These are phyloP conservation scores for Gallinago undulata DNA, from an alignment of 2,113 vertebrate species.

Conservation along the genomic window DNA sequence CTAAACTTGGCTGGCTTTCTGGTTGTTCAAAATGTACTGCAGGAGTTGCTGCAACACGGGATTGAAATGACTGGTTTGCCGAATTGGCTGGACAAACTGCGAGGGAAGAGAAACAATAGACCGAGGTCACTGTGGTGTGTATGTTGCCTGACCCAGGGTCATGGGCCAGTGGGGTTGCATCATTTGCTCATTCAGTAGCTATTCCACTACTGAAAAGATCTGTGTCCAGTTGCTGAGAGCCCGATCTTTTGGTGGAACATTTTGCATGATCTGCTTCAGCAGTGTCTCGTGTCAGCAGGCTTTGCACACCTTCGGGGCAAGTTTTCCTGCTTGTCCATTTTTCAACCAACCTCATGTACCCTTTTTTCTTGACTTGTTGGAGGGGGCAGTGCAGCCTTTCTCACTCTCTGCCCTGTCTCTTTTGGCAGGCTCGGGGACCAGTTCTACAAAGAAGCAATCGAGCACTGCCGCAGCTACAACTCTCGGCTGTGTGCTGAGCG, in stretches of 20 bases:
- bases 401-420: slow-evolving; percentile 8
- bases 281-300: neutral
- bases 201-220: neutral
- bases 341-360: neutral
- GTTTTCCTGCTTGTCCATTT: neutral
- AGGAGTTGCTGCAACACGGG: neutral
- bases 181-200: neutral
- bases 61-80: neutral
- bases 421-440: slow-evolving; percentile 90
- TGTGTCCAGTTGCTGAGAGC: neutral
- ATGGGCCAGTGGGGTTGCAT: neutral
- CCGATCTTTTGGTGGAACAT: neutral
- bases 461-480: slow-evolving; percentile 98
- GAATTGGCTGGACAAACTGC: neutral
- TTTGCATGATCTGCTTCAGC: neutral
- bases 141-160: neutral
- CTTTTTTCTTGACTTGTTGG: neutral
- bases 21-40: neutral
- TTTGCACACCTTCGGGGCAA: neutral
- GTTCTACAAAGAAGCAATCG: slow-evolving; percentile 98
- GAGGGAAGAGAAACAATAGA: neutral
- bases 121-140: neutral
- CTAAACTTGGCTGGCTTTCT: neutral
- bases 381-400: neutral
- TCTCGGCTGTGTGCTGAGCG: slow-evolving; percentile 93